Percentiles rank a stretch among this genome's conserved stretches.
These are phyloP conservation scores for Dugesia japonica DNA, from an alignment of 2,888 invertebrate genomes.

Conservation along the genomic window DNA sequence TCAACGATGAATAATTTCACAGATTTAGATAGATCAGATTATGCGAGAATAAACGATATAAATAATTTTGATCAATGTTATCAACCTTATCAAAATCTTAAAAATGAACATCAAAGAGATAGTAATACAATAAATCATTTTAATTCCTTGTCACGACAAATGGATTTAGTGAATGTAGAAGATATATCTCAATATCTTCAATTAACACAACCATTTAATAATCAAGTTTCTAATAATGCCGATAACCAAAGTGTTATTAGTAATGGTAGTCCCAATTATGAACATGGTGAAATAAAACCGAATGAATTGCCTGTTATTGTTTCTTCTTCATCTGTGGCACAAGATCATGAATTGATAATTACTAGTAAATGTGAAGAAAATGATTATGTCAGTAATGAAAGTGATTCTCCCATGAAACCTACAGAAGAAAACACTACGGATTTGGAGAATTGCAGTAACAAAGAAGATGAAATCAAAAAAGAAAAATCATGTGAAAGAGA, in stretches of 20 bases:
- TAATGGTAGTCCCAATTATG: neutral
- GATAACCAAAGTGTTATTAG: neutral
- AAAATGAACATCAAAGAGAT: neutral
- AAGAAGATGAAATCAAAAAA: slow-evolving; percentile 8
- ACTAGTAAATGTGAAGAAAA: neutral
- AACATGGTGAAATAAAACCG: neutral
- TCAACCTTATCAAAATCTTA: neutral
- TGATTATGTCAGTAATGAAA: neutral
- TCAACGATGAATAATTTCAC: slow-evolving; percentile 2
- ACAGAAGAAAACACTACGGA: neutral
- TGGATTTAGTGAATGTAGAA: neutral
- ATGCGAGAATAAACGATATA: neutral
- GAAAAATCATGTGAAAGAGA: neutral
- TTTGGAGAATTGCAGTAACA: neutral
- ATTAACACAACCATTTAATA: neutral
- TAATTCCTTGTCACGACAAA: neutral
- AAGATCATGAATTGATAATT: neutral
- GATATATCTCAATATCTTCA: neutral
- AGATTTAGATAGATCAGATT: neutral
- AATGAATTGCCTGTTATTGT: neutral
- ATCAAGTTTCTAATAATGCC: neutral
- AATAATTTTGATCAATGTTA: neutral
- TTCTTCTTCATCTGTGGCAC: neutral
- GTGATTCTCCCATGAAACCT: neutral
- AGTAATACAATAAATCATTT: neutral